Evolutionary conservation across 2,113 vertebrate genomes (phyloP).

Genomic region (Toxostoma redivivum): DNA sequence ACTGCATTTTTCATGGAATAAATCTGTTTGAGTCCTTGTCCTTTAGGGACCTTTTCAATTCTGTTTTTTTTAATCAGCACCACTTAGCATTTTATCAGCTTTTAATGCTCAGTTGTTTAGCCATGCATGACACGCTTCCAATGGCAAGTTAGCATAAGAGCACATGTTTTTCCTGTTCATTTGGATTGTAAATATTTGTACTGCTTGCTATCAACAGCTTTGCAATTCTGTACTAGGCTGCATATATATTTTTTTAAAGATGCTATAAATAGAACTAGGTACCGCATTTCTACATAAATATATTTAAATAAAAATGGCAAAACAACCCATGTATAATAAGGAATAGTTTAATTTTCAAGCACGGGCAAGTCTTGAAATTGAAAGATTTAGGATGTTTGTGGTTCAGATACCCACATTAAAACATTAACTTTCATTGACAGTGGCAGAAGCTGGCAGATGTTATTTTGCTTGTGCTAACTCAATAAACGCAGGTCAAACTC

Average conservation of each 20-base stretch:
- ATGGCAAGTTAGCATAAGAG: not conserved
- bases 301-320: not conserved
- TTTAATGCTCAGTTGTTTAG: not conserved
- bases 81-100: conserved; percentile 32
- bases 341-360: not conserved
- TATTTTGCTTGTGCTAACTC: conserved; percentile 25
- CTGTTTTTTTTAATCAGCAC: not conserved
- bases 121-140: not conserved
- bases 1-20: not conserved
- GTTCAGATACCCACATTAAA: not conserved
- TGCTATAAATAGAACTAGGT: not conserved
- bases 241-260: not conserved
- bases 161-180: conserved; percentile 13
- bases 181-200: conserved; percentile 43
- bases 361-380: not conserved
- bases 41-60: not conserved
- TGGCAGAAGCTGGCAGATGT: conserved; percentile 20
- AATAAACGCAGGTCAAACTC: not conserved
- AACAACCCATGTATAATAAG: not conserved
- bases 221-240: not conserved
- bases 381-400: not conserved
- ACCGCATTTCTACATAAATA: not conserved
- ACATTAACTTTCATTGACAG: not conserved
- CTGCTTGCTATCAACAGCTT: conserved; percentile 12
- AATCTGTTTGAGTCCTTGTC: not conserved